Percentiles rank a stretch among this genome's conserved stretches.
phyloP scores from a whole-genome alignment of 1,140 invertebrate species.

The Rhopalosiphum maidis region DNA sequence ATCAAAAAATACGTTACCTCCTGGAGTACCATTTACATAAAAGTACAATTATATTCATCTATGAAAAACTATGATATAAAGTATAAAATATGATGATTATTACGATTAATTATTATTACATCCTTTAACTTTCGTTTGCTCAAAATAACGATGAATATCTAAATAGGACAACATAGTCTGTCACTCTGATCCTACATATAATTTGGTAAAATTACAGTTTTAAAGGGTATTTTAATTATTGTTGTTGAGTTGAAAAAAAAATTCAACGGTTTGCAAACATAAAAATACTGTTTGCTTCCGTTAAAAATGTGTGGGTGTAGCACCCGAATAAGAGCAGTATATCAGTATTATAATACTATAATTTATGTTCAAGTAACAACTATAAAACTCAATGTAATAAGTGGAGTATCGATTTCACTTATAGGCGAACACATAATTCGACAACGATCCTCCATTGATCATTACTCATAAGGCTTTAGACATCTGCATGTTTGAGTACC shows the following conservation, averaged over 20 bases:
- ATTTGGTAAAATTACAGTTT: background rate
- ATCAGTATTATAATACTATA: background rate
- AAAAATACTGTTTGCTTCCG: too few relatives aligned
- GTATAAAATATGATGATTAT: background rate
- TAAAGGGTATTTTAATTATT: background rate
- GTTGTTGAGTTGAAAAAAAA: background rate
- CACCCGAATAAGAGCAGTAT: background rate
- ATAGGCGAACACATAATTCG: background rate
- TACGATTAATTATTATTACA: background rate
- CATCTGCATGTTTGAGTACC: background rate
- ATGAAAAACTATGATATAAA: background rate
- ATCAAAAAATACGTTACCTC: background rate
- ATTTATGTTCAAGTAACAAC: background rate
- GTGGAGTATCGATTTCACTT: background rate
- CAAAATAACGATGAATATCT: background rate
- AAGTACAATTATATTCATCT: background rate
- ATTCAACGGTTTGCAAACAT: background rate
- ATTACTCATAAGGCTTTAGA: too few relatives aligned
- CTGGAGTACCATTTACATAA: background rate
- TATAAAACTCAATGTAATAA: background rate
- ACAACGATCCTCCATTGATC: background rate
- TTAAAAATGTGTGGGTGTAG: background rate
- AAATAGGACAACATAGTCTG: too few relatives aligned
- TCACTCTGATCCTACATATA: background rate
- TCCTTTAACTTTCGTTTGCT: background rate